phyloP scores from a whole-genome alignment of 2,113 vertebrate genomes.

The Mormyrus lacerda region DNA sequence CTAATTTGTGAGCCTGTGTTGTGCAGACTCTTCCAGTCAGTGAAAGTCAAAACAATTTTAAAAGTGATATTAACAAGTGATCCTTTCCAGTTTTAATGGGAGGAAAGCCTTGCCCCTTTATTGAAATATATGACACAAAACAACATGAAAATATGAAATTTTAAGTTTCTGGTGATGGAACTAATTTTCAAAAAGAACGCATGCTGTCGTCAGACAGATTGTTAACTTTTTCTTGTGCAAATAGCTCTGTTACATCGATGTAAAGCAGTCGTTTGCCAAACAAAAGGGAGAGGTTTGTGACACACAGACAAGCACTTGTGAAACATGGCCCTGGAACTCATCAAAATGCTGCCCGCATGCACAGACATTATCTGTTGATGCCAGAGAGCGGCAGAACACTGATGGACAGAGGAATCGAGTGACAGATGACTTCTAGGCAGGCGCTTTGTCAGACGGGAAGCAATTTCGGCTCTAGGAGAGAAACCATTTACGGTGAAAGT shows the following conservation, averaged over 20 bases:
- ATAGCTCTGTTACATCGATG: conserved; percentile 42
- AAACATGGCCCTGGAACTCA: conserved; percentile 54
- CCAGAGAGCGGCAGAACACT: conserved; percentile 51
- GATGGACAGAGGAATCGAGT: conserved; percentile 72
- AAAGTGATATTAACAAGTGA: neutral
- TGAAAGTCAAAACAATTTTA: neutral
- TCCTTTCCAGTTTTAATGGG: neutral
- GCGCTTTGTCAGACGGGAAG: conserved; percentile 72
- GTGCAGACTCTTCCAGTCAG: neutral
- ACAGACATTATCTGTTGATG: conserved; percentile 68
- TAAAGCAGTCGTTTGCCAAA: conserved; percentile 29
- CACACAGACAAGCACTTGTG: neutral
- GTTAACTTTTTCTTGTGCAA: neutral
- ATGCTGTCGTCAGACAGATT: neutral
- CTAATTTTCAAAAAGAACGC: neutral
- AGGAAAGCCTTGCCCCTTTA: neutral
- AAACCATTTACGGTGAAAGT: conserved; percentile 56
- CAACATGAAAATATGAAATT: neutral
- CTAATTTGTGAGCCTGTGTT: neutral
- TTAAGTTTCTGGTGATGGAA: neutral
- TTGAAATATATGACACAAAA: neutral
- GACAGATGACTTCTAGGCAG: conserved; percentile 67
- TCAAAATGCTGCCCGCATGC: conserved; percentile 55
- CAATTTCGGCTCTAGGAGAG: conserved; percentile 62
- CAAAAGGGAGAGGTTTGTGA: neutral